Base-by-base conservation (phyloP, 2,797 vertebrate species). In the Poeciliopsis gracilis region DNA sequence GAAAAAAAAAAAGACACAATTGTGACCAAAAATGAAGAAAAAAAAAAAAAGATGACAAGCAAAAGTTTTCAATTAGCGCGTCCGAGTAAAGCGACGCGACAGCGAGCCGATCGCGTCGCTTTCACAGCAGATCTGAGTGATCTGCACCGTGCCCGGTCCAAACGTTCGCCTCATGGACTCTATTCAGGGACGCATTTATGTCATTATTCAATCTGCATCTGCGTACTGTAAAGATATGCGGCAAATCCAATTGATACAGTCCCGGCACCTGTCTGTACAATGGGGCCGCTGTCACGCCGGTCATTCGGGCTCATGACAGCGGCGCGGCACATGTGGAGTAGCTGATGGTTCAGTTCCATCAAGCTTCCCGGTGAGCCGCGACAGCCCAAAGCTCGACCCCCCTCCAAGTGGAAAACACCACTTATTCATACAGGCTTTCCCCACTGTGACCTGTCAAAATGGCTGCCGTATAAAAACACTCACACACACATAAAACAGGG, bases 211-310 rank as follows among this genome's bases (percentile, higher is more conserved):
- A 30, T 47, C 8, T 43, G 72, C 13, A 57, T 75, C 67, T 75
- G 61, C 46, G 36, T 57, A 79, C 61, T 36, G 61, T 79, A 69
- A 79, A 69, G 55, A 79, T 47, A 70, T 75, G 72, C 78, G 15
- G 49, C 49, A 79, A 79, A 79, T 79, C 78, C 78, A 79, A 75
- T 79, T 79, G 72, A 75, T 70, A 57, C 57, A 75, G 61, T 57
- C 57, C 59, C 28, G 13, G 53, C n/a, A n/a, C 66, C 51, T 28
- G 75, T 70, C 63, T 79, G 75, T 75, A 79, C 73, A 79, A 79
- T 66, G 23, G 41, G 20, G 43, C 74, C 28, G 47, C 73, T 82
- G 79, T 72, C 77, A 69, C 55, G 25, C 49, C 49, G 63, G 53
- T 71, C 51, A 66, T 43, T 85, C 75, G 55, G 80, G 72, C 74